Evolutionary conservation across 1,140 invertebrate species (phyloP), one percentile per base, ranked within the genome.

Genomic region (Delia radicum): DNA sequence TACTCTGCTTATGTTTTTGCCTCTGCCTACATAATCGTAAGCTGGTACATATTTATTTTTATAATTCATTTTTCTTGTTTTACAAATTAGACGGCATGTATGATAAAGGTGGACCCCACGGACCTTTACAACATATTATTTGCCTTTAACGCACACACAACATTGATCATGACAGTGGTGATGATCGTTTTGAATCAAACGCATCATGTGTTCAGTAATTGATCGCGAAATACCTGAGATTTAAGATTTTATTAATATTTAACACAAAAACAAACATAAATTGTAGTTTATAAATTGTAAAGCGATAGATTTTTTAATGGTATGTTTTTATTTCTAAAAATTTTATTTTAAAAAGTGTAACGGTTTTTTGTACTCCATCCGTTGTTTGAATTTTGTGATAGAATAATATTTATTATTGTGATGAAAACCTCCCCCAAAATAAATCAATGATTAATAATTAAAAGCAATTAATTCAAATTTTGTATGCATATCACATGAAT

Each of bases 101-200:
- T 69, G n/a, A 69, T 69, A 31, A 69, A 73, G 48, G 72, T 73
- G 72, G 72, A 73, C 72, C 72, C 72, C 72, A 73, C 72, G 72
- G 72, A 73, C 72, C 72, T 48, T 55, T 55, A 55, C 72, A 26
- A n/a, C 21, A 21, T 21, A n/a, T n/a, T 18, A 55, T 18, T 21
- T 55, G 48, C 48, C 48, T 55, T 55, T 55, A 18, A 18, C 48
- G 48, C 48, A 55, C 48, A 21, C 18, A 18, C n/a, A 21, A 21
- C 8, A 21, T 21, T 55, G 48, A 69, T n/a, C 21, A 33, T 37
- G n/a, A 69, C 65, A 69, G 65, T 69, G 65, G 31, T 26, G 65
- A 69, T 31, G 29, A 69, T 69, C 65, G 27, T 69, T 37, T 69
- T 33, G 65, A 55, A 55, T 33, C 29, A 69, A 69, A 69, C 31